A percentile compares a stretch with the other conserved stretches of the same genome.
These are phyloP conservation scores for Mythimna ferrago DNA, from an alignment of 2,888 invertebrate species.

Conservation along the genomic window DNA sequence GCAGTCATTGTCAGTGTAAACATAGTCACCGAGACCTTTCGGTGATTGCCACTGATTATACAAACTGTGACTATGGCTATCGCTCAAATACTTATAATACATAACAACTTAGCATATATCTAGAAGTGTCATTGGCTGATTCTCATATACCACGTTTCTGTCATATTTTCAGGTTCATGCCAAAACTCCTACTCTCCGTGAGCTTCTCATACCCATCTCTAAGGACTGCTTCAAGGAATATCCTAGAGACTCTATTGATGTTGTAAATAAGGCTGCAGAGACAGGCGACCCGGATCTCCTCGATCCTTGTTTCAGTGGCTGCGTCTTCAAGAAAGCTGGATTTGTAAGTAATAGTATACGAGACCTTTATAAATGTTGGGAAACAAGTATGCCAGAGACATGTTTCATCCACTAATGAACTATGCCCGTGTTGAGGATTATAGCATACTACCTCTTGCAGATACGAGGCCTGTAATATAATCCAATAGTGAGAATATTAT, in stretches of 20 bases:
- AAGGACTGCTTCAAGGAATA: slow-evolving; percentile 41
- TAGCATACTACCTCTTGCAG: background rate
- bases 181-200: slow-evolving; percentile 16
- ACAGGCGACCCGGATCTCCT: slow-evolving; percentile 8
- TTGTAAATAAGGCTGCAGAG: slow-evolving; percentile 37
- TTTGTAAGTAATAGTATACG: slow-evolving; percentile 26
- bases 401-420: background rate
- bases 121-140: background rate
- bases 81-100: background rate
- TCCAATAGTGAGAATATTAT: background rate
- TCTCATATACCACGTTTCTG: background rate
- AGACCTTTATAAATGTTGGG: background rate
- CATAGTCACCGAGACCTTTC: background rate
- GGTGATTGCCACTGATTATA: background rate
- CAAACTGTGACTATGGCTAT: too few species aligned
- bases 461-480: background rate
- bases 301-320: slow-evolving; percentile 46
- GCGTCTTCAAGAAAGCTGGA: slow-evolving; percentile 36
- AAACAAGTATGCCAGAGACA: background rate
- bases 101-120: too few species aligned
- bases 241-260: slow-evolving; percentile 19
- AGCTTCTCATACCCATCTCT: slow-evolving; percentile 29
- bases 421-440: background rate
- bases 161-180: slow-evolving; percentile 39
- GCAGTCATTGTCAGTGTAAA: too few species aligned